Base-by-base conservation (phyloP, 2,797 vertebrate genomes). In the Lemur catta region DNA sequence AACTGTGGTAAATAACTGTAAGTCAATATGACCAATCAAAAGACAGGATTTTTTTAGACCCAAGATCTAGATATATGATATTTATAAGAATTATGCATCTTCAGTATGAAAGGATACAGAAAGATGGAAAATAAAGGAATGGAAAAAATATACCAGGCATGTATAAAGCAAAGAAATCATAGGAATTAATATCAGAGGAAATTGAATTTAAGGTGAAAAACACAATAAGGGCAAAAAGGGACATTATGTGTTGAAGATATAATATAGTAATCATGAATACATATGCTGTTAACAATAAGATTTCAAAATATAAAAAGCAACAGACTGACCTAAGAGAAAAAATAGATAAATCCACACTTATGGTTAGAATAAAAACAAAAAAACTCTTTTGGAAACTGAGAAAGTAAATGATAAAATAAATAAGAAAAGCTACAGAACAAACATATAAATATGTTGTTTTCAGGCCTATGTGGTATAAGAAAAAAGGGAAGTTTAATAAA, bases 201-300 rank as follows among this genome's bases (percentile, higher is more conserved):
- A 52, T 80, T 18, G 17, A 79, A 95, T 75, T 92, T 96, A 91
- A 72, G 50, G 24, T 81, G 33, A 72, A 81, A 91, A 89, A n/a
- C 46, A n/a, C 89, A 91, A 48, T 35, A 75, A 67, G 63, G n/a
- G 43, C 59, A 86, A 80, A 10, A 88, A 79, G 48, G 3, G 48
- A 57, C 43, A 72, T 48, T 80, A 17, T 69, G 10, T 87, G 22
- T 57, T 65, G 65, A 50, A 67, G 30, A 72, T 85, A 80, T 14
- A 69, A 63, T 55, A 59, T 18, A 72, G 30, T n/a, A 55, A 55
- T 86, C 9, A 72, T 59, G 26, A 82, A 50, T 18, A 78, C 26
- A 65, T 50, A 35, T 84, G 41, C 38, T 84, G 30, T 38, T 63
- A 85, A 57, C n/a, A 55, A 55, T 79, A 96, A 81, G n/a, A 61